phyloP scores from a whole-genome alignment of 2,888 invertebrate genomes.

The Sphecodes monilicornis region DNA sequence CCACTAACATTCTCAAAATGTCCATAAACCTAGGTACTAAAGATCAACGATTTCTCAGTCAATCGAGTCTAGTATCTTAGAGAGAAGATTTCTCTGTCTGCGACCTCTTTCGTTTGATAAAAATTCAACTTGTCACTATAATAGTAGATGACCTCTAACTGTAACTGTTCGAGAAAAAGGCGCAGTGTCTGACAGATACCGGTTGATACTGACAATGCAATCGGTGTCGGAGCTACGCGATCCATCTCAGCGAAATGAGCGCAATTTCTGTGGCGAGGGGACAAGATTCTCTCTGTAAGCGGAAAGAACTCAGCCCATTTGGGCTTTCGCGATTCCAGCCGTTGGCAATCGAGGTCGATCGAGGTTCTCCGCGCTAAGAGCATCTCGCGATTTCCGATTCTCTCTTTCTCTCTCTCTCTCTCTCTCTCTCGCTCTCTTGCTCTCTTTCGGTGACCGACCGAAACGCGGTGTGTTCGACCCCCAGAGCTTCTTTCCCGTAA shows the following conservation, averaged over 20 bases:
- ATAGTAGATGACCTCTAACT: too few species aligned
- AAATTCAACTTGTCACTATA: neutral
- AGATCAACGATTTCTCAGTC: too few species aligned
- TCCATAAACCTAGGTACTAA: too few species aligned
- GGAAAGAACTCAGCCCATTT: slow-evolving; percentile 74
- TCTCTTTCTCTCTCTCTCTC: neutral
- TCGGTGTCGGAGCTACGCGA: neutral
- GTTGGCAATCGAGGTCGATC: slow-evolving; percentile 17
- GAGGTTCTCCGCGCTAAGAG: slow-evolving; percentile 66
- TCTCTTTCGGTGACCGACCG: slow-evolving; percentile 62
- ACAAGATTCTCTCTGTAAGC: neutral
- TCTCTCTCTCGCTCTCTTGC: neutral
- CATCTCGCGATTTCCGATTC: slow-evolving; percentile 77
- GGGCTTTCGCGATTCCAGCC: slow-evolving; percentile 42
- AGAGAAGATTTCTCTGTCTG: too few species aligned
- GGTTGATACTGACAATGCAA: neutral
- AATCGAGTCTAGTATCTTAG: too few species aligned
- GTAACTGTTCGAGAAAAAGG: neutral
- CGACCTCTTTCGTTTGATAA: neutral
- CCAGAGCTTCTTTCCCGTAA: slow-evolving; percentile 17
- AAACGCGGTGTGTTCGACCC: slow-evolving; percentile 22
- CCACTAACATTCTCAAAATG: too few species aligned
- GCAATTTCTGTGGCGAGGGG: neutral
- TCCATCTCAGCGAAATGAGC: neutral
- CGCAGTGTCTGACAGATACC: neutral